A percentile compares a stretch with the other conserved stretches of the same genome.
These are phyloP conservation scores for Athene cunicularia DNA, from an alignment of 2,113 vertebrate genomes.

Conservation along the genomic window DNA sequence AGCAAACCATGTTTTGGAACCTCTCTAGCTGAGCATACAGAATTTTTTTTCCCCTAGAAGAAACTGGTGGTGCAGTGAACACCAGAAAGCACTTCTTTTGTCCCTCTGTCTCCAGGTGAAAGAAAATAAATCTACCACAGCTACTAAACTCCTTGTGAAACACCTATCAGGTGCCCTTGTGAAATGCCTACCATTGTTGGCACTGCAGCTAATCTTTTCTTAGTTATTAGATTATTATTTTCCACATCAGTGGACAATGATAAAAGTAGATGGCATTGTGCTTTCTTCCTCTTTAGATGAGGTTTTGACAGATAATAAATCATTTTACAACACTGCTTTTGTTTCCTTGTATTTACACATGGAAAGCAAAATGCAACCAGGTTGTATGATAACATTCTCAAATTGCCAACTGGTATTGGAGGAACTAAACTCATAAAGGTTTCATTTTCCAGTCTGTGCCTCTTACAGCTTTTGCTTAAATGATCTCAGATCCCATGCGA, in stretches of 20 bases:
- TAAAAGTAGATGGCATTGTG: background rate
- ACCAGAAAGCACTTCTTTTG: background rate
- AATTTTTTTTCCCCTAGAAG: background rate
- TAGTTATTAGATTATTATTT: slow-evolving; percentile 50
- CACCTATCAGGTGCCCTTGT: background rate
- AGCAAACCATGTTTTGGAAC: background rate
- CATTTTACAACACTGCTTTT: background rate
- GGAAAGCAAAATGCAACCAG: background rate
- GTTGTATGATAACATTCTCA: background rate
- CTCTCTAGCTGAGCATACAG: background rate
- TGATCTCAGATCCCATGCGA: background rate
- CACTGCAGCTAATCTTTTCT: slow-evolving; percentile 26
- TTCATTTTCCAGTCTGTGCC: background rate
- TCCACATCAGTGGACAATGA: slow-evolving; percentile 22
- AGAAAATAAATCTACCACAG: background rate
- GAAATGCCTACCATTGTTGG: slow-evolving; percentile 5
- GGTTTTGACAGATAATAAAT: slow-evolving; percentile 36
- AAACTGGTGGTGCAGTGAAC: background rate
- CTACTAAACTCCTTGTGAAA: background rate
- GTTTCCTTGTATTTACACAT: background rate
- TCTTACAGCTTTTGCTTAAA: background rate
- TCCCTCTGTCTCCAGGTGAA: background rate
- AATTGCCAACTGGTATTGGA: background rate
- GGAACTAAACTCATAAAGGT: background rate
- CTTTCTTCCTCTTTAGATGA: background rate